These are phyloP conservation scores for Iguana delicatissima DNA, from an alignment of 2,797 vertebrate genomes.

Conservation along the genomic window DNA sequence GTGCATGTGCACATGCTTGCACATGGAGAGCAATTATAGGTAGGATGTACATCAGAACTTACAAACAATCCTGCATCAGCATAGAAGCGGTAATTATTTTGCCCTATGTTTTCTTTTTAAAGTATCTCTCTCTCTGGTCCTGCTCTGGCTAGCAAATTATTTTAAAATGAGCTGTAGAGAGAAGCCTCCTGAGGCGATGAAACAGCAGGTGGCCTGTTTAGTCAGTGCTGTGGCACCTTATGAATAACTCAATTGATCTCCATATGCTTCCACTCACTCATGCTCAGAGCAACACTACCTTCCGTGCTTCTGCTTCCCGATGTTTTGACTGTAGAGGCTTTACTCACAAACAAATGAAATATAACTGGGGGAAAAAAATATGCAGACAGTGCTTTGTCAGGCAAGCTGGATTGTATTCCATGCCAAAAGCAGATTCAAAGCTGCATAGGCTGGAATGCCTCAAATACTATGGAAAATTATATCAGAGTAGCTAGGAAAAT, in stretches of 20 bases:
- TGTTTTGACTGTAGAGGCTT: constrained; percentile 59
- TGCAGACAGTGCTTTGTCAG: constrained; percentile 62
- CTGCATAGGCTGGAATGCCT: constrained; percentile 30
- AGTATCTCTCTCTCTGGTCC: constrained; percentile 42
- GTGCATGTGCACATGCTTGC: rapidly evolving
- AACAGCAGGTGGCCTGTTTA: constrained; percentile 73
- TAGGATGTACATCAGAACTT: constrained; percentile 4
- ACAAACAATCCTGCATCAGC: not conserved
- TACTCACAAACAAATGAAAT: constrained; percentile 52
- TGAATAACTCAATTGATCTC: constrained; percentile 74
- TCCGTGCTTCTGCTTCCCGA: constrained; percentile 49
- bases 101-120: constrained; percentile 47
- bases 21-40: not conserved
- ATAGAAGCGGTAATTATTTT: constrained; percentile 31
- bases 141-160: constrained; percentile 62
- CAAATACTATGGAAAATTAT: constrained; percentile 48
- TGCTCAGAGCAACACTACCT: constrained; percentile 62
- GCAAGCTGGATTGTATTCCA: constrained; percentile 48
- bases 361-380: constrained; percentile 52
- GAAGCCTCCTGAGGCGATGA: constrained; percentile 63
- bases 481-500: constrained; percentile 37
- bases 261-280: constrained; percentile 68
- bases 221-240: constrained; percentile 60
- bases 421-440: constrained; percentile 61
- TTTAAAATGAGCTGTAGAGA: constrained; percentile 60